Conservation (phyloP, 92 coral and sea anemone genomes). For the Montipora capitata region DNA sequence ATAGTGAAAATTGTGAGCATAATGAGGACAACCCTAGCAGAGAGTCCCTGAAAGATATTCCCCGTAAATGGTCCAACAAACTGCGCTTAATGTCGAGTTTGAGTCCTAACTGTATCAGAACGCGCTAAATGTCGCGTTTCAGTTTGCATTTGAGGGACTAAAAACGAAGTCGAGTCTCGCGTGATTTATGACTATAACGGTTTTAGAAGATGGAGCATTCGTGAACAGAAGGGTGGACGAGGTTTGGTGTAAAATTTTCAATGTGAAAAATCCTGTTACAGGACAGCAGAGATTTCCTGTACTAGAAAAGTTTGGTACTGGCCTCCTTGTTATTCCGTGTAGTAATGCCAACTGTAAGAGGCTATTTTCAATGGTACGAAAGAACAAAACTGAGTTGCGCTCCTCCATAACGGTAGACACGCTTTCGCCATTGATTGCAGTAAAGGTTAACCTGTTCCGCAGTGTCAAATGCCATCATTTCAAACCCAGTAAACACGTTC, state of each 20-base stretch:
- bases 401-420: slow-evolving; percentile 60
- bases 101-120: no score
- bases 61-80: no score
- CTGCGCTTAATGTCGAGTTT: no score
- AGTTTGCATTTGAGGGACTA: no score
- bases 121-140: no score
- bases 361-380: slow-evolving; percentile 60
- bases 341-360: slow-evolving; percentile 63
- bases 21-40: slow-evolving; percentile 68
- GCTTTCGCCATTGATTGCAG: slow-evolving; percentile 66
- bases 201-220: slow-evolving; percentile 43
- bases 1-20: slow-evolving; percentile 77
- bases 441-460: slow-evolving; percentile 45
- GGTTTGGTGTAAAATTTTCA: slow-evolving; percentile 55
- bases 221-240: slow-evolving; percentile 56
- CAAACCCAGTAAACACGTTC: slow-evolving; percentile 51
- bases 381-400: slow-evolving; percentile 38
- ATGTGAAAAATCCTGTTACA: slow-evolving; percentile 62
- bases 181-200: no score
- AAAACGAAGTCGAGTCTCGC: no score
- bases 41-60: no score
- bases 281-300: slow-evolving; percentile 49
- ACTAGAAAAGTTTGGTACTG: slow-evolving; percentile 48
- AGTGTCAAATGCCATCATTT: slow-evolving; percentile 51
- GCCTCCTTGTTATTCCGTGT: slow-evolving; percentile 46